A percentile compares a stretch with the other conserved stretches of the same genome.
phyloP scores from a whole-genome alignment of 2,888 invertebrate genomes.

The Zygogramma bicolorata region DNA sequence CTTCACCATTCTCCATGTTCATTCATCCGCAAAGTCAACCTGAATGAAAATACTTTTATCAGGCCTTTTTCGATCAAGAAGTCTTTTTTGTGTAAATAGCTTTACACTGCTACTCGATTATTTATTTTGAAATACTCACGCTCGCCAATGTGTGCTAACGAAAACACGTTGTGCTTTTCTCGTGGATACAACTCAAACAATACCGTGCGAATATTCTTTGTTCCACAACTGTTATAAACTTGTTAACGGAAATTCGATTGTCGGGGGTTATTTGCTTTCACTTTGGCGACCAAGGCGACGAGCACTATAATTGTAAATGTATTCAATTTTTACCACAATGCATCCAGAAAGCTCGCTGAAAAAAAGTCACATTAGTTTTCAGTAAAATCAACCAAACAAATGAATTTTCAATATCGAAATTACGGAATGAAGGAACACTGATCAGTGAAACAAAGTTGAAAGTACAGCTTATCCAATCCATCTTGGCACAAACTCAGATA shows the following conservation, averaged over 20 bases:
- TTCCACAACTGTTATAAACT: neutral
- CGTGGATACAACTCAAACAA: neutral
- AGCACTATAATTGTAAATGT: no score
- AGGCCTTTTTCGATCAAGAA: constrained; percentile 12
- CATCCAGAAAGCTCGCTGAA: no score
- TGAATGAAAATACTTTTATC: constrained; percentile 22
- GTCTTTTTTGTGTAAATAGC: constrained; percentile 17
- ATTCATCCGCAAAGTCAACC: constrained; percentile 18
- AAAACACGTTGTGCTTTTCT: constrained; percentile 10
- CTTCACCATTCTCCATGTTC: constrained; percentile 8
- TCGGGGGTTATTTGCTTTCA: neutral
- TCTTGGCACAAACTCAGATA: no score
- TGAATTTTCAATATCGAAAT: no score
- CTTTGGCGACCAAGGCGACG: neutral
- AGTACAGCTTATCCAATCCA: no score
- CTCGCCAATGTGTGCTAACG: constrained; percentile 1
- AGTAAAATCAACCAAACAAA: no score
- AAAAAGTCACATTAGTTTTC: no score
- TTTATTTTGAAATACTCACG: constrained; percentile 17
- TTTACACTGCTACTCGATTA: constrained; percentile 10
- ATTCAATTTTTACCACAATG: no score
- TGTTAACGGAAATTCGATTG: neutral
- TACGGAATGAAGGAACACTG: no score
- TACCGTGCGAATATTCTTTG: neutral
- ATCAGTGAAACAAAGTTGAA: no score